Evolutionary conservation across 1,140 invertebrate genomes (phyloP), one percentile per base, ranked within the genome.

Genomic region (Penaeus vannamei): DNA sequence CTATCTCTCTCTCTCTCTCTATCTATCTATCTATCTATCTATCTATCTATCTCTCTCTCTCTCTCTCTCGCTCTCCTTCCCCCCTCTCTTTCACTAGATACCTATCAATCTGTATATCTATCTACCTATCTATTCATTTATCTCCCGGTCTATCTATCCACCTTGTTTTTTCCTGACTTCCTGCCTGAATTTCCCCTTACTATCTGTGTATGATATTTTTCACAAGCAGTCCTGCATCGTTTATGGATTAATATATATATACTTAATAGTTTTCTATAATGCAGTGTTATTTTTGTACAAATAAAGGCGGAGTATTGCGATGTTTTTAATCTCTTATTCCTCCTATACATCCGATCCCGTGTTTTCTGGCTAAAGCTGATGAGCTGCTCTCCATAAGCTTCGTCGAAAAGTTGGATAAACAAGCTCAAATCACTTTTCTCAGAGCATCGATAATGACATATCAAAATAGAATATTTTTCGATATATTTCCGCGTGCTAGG

Each of bases 231-330:
- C 64, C 29, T 84, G 64, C 59, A 64, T 82, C 53, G 64, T 32
- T 84, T 84, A 84, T 53, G 62, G 69, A 84, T 84, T 36, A 84
- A 84, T 64, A 84, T 64, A 64, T 64, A 69, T 84, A 84, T 72
- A 84, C 62, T 84, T 69, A 26, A 72, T 84, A 84, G 83, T 84
- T 84, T 84, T 84, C 32, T 84, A 84, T 72, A 69, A 84, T 32
- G 59, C 62, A 84, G 61, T 84, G 23, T 61, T 84, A 84, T 84
- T 84, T 84, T 84, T 84, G 61, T 84, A 84, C 83, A 84, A 69
- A 66, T 66, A 84, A 84, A 46, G 46, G 17, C 69, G 61, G 59
- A 84, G 69, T 66, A 36, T 46, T 26, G 46, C 22, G 5, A 66
- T 66, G 26, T 64, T 42, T 42, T 42, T 42, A 46, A 26, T 36